Base-by-base conservation (phyloP, 2,888 invertebrate genomes). In the Rotaria magnacalcarata region DNA sequence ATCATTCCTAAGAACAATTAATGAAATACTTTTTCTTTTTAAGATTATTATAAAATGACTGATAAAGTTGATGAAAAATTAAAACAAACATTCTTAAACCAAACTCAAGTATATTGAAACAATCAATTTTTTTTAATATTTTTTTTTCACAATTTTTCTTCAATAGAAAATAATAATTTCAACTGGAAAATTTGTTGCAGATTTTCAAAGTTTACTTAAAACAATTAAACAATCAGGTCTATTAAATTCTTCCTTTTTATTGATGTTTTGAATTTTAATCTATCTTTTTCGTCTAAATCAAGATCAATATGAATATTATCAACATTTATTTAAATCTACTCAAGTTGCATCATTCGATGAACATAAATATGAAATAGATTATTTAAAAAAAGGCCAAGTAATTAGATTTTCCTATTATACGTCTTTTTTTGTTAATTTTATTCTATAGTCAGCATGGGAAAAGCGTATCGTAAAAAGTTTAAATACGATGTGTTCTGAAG, bases 401-500 rank as follows among this genome's bases (percentile, higher is more conserved):
- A 34, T 34, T 34, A 34, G 34, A 34, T 34, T 34, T 34, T 34
- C 2, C 6, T 80, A 34, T 85, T 6, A 19, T 60, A 8, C 50
- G 4, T n/a, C 14, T 52, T 52, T 16, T 52, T 50, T 50, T 8
- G 14, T 50, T 8, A 52, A 85, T 11, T 19, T 27, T 41, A 21
- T 47, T 60, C 84, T 56, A n/a, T 88, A 91, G 90, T 89, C 89
- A 88, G 89, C 89, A 87, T 97, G 97, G 97, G 97, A 97, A 90
- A 94, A 95, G 88, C 93, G 96, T 87, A 96, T 97, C 85, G 94
- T 96, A 89, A 97, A 97, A 92, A 96, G 96, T 43, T 92, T 97
- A 86, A 96, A 96, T 92, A 96, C 96, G 2, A 97, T 97, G 95
- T 96, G 96, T 89, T 94, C 94, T 80, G 96, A 97, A 91, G 92